Conservation (phyloP, 2,113 vertebrate genomes). For the Aythya baeri region DNA sequence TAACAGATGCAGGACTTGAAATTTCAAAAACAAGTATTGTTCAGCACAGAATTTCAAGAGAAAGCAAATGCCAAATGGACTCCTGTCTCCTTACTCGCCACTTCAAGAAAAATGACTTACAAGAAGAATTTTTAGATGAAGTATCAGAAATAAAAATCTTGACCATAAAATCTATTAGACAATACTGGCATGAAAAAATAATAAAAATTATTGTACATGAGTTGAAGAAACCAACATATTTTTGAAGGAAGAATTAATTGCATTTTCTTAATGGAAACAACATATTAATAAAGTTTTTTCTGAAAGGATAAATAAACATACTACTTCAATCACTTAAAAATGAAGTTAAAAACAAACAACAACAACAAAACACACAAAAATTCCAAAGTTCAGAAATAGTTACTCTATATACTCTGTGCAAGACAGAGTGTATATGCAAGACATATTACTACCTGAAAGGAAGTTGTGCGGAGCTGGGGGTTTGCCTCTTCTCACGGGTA, state of each 20-base stretch:
- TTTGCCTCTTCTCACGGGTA: no score
- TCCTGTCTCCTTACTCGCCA: neutral
- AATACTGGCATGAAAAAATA: neutral
- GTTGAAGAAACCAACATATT: neutral
- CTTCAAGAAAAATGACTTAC: neutral
- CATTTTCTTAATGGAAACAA: neutral
- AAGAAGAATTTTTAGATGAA: neutral
- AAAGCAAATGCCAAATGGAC: neutral
- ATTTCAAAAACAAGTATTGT: neutral
- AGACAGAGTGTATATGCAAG: neutral
- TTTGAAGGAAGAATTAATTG: neutral
- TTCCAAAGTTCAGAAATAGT: neutral
- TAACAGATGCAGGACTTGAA: neutral
- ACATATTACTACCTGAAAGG: no score
- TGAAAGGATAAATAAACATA: neutral
- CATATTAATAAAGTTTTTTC: neutral
- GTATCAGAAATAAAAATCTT: neutral
- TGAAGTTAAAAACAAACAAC: neutral
- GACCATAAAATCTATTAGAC: neutral
- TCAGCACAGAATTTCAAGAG: neutral
- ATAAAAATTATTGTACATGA: neutral
- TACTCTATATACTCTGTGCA: neutral
- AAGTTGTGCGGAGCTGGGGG: no score
- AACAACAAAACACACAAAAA: neutral
- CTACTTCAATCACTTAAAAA: neutral